phyloP scores from a whole-genome alignment of 2,888 invertebrate genomes.

The Perithous albicinctus region DNA sequence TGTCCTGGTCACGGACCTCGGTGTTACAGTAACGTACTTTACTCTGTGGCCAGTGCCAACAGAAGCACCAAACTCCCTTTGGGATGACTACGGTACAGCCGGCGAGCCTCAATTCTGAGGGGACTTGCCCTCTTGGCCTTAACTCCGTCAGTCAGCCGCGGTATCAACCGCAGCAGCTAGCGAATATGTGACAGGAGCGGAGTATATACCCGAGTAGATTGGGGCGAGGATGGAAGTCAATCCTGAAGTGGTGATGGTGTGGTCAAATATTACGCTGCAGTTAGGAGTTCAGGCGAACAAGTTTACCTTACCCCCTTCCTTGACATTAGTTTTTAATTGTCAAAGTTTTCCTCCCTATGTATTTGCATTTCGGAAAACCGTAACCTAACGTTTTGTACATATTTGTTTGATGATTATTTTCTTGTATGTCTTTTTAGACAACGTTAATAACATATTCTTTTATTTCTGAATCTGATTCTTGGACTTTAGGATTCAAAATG shows the following conservation, averaged over 20 bases:
- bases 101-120: conserved; percentile 18
- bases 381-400: too few species aligned
- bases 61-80: conserved; percentile 15
- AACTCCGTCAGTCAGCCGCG: conserved; percentile 30
- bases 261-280: background rate
- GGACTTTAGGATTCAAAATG: too few species aligned
- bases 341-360: too few species aligned
- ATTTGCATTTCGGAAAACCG: too few species aligned
- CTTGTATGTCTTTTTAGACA: too few species aligned
- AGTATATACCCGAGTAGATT: conserved; percentile 9
- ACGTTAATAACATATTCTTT: too few species aligned
- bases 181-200: conserved; percentile 15
- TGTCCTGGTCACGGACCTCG: conserved; percentile 11
- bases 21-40: conserved; percentile 5
- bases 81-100: background rate
- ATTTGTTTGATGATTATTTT: too few species aligned
- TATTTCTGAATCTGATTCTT: too few species aligned
- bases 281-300: background rate
- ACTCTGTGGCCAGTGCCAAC: conserved; percentile 3
- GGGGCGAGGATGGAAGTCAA: conserved; percentile 3
- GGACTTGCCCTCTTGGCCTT: conserved; percentile 26
- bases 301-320: background rate
- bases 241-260: conserved; percentile 1
- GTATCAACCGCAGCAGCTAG: conserved; percentile 32
- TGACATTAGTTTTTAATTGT: too few species aligned